Base-by-base conservation (phyloP, 2,797 vertebrate species). In the Pseudomugil tenellus region DNA sequence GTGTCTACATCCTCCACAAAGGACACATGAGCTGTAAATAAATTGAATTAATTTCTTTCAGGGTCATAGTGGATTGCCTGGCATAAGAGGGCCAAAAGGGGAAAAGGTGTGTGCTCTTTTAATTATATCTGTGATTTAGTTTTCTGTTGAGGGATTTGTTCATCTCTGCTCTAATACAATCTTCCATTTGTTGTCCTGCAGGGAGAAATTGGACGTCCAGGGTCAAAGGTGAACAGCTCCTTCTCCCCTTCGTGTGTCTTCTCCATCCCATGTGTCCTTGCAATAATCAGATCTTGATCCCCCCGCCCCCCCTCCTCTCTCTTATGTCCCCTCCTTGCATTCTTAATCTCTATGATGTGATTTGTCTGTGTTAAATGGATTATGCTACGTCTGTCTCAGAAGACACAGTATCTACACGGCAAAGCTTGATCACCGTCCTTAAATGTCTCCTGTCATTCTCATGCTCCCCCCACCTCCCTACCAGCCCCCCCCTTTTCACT, bases 171-270 rank as follows among this genome's bases (percentile, higher is more conserved):
- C 23, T 71, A 64, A 54, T 77, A 43, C 76, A 67, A 81, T 56
- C 51, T 87, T 84, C 79, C 81, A 72, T 86, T 78, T 86, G 67
- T 90, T 76, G 81, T 91, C 85, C 83, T 84, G 58, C 91, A 98
- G 97, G 97, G 97, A 87, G 97, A 97, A 89, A 94, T 98, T 87
- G 97, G 97, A 93, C 96, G 95, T 81, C 96, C 96, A 1, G 97
- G 97, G 92, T 95, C 95, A 93, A 98, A 97, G 96, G 97, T 98
- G 81, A 88, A 83, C 56, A 1, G 12, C 77, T 77, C 74, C 37
- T 63, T 67, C 58, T 57, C 67, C 76, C 61, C 31, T 61, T 11
- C 41, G 53, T 32, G 41, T 67, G 68, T 75, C 72, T 17, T 79
- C 63, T 62, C 58, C 58, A 62, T 84, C 76, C 63, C 4, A 8